Evolutionary conservation across 2,888 invertebrate genomes (phyloP).

Genomic region (Netelia fuscicornis): DNA sequence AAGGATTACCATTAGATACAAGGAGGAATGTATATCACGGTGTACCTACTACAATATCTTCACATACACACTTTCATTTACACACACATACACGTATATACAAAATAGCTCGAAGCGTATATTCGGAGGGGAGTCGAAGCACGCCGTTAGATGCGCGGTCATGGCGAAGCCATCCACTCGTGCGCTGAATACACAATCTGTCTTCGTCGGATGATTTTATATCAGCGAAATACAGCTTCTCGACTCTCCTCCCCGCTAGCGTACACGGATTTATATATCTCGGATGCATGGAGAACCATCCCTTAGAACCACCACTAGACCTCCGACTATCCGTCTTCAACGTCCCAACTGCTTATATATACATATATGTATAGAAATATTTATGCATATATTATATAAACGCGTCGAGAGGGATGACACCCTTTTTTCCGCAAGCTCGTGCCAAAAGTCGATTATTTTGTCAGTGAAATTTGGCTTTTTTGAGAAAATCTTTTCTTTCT

Average conservation of each 20-base stretch:
- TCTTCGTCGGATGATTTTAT: slow-evolving; percentile 68
- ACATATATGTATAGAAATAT: not conserved
- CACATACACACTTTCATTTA: not conserved
- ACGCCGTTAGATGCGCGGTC: slow-evolving; percentile 47
- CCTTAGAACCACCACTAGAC: slow-evolving; percentile 44
- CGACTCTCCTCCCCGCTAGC: slow-evolving; percentile 39
- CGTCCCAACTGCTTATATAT: slow-evolving; percentile 41
- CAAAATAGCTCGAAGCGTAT: slow-evolving; percentile 26
- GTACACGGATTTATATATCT: slow-evolving; percentile 10
- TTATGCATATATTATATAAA: slow-evolving; percentile 13
- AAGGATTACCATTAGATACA: slow-evolving; percentile 41
- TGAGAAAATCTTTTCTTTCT: not conserved
- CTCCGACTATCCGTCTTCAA: slow-evolving; percentile 62
- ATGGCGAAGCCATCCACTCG: slow-evolving; percentile 53
- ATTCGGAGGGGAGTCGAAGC: slow-evolving; percentile 42
- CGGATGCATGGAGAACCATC: slow-evolving; percentile 37
- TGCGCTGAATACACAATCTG: slow-evolving; percentile 63
- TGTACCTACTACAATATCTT: not conserved
- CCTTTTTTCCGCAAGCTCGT: slow-evolving; percentile 4
- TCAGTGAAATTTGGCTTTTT: slow-evolving; percentile 9
- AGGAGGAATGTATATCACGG: slow-evolving; percentile 47
- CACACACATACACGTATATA: not conserved
- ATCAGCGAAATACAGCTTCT: slow-evolving; percentile 64
- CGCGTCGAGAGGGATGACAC: slow-evolving; percentile 42
- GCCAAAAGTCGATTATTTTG: slow-evolving; percentile 31